Evolutionary conservation across 1,140 invertebrate species (phyloP).

Genomic region (Lepidurus apus): DNA sequence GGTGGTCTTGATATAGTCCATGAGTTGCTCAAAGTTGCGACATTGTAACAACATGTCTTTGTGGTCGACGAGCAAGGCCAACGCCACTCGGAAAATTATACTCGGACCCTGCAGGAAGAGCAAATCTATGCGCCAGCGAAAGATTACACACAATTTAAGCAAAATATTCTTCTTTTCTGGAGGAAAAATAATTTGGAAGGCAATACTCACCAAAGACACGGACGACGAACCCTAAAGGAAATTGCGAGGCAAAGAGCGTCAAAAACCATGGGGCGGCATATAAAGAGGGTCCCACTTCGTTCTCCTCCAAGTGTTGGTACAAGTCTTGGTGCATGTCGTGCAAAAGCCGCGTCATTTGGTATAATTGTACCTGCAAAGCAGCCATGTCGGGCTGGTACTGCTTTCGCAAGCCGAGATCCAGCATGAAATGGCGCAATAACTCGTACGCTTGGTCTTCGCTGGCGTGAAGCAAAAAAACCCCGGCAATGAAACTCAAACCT

Average conservation of each 20-base stretch:
- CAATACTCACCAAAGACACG: slow-evolving; percentile 76
- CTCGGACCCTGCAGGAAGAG: slow-evolving; percentile 83
- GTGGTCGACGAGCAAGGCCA: slow-evolving; percentile 76
- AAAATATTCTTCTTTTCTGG: no score
- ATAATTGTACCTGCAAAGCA: slow-evolving; percentile 73
- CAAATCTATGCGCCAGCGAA: slow-evolving; percentile 61
- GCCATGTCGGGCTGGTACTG: slow-evolving; percentile 91
- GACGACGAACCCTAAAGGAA: slow-evolving; percentile 89
- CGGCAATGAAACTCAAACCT: slow-evolving; percentile 90
- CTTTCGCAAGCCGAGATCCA: slow-evolving; percentile 72
- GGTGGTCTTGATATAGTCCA: slow-evolving; percentile 78
- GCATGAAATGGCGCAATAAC: slow-evolving; percentile 84
- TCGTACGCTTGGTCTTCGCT: slow-evolving; percentile 83
- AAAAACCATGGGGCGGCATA: slow-evolving; percentile 95
- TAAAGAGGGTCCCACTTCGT: slow-evolving; percentile 85
- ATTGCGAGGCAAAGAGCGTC: slow-evolving; percentile 92
- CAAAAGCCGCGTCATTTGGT: slow-evolving; percentile 85
- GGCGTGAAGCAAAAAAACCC: slow-evolving; percentile 86
- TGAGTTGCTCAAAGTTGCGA: slow-evolving; percentile 85
- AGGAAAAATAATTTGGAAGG: neutral
- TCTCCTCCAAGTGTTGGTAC: slow-evolving; percentile 79
- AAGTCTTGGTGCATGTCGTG: slow-evolving; percentile 70
- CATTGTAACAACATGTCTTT: slow-evolving; percentile 75
- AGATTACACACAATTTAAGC: neutral
- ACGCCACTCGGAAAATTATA: slow-evolving; percentile 80